Evolutionary conservation across 37 sponge, comb jelly and placozoan genomes (phyloP), one percentile per base, ranked within the genome.

Genomic region (Axinella damicornis): DNA sequence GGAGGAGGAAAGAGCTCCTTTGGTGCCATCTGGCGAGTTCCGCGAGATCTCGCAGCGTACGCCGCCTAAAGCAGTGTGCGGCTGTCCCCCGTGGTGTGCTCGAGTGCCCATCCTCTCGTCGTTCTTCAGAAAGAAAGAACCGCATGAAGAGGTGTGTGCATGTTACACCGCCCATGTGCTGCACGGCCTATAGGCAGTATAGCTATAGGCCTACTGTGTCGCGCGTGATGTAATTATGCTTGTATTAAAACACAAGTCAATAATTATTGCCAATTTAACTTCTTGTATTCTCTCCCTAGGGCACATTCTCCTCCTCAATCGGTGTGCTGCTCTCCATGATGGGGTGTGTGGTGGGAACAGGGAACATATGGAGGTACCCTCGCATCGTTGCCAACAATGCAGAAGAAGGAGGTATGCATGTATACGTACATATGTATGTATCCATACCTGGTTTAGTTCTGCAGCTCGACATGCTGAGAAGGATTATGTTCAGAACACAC

Each of bases 341-440:
- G 61, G 95, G 95, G n/a, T 76, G 78, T 30, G 92, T 88, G 24
- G 95, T 95, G 27, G 95, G 95, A 13, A 95, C 95, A 53, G 95
- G 95, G 11, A 95, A 95, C 62, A 95, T 95, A 19, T 95, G 95
- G 95, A 67, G 95, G 60, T 95, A 86, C 73, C 92, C 95, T 18
- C 71, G 95, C 37, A 95, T 95, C n/a, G 77, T 91, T 19, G 95
- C 92, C 25, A 88, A 65, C 52, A 69, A 95, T 82, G 89, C 92
- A 21, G 67, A 39, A 9, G 89, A 88, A 56, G 93, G 89, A 65
- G 95, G 95, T 86, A n/a, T n/a, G 46, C 46, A 46, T 46, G 46
- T 12, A 12, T 12, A 4, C 4, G 9, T 9, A 46, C 4, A 9
- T 9, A 46, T 46, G 46, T 46, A 4, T 46, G 46, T 46, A n/a